These are phyloP conservation scores for Cyclargus thomasi DNA, from an alignment of 1,140 invertebrate genomes.

Conservation along the genomic window DNA sequence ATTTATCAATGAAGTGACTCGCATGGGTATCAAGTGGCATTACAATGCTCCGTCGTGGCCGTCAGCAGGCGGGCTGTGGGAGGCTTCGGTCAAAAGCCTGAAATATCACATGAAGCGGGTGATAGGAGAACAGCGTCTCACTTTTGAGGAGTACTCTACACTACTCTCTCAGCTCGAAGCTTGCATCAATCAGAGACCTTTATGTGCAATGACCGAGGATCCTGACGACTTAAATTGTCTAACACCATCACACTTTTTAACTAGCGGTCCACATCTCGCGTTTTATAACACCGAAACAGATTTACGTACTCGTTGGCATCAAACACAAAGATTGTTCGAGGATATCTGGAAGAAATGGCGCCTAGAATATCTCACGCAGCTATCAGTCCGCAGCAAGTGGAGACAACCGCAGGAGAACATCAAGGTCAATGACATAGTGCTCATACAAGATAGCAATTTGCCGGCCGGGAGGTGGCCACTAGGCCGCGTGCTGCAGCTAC, in stretches of 20 bases:
- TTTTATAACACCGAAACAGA: conserved; percentile 16
- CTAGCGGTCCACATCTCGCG: conserved; percentile 17
- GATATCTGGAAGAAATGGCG: conserved; percentile 23
- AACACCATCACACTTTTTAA: conserved; percentile 21
- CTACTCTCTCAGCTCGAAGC: conserved; percentile 10
- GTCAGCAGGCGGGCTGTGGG: conserved; percentile 14
- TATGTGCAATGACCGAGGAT: conserved; percentile 17
- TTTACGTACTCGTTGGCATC: conserved; percentile 17
- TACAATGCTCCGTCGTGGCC: conserved; percentile 22
- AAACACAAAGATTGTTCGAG: conserved; percentile 19
- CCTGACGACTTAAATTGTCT: conserved; percentile 17
- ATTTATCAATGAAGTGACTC: not conserved
- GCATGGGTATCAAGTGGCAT: conserved; percentile 32
- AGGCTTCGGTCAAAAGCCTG: conserved; percentile 12
- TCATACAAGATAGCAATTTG: conserved; percentile 20
- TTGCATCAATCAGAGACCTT: conserved; percentile 16
- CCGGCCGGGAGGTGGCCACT: conserved; percentile 20
- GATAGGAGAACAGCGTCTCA: conserved; percentile 15
- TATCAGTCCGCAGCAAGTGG: conserved; percentile 23
- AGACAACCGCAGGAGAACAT: conserved; percentile 21
- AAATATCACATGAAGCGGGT: conserved; percentile 20
- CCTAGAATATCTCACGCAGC: conserved; percentile 17
- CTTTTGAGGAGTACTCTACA: conserved; percentile 13
- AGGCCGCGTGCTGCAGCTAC: conserved; percentile 15
- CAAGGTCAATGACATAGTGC: conserved; percentile 21